These are phyloP conservation scores for Formicarius rufipectus DNA, from an alignment of 2,113 vertebrate species.

Conservation along the genomic window DNA sequence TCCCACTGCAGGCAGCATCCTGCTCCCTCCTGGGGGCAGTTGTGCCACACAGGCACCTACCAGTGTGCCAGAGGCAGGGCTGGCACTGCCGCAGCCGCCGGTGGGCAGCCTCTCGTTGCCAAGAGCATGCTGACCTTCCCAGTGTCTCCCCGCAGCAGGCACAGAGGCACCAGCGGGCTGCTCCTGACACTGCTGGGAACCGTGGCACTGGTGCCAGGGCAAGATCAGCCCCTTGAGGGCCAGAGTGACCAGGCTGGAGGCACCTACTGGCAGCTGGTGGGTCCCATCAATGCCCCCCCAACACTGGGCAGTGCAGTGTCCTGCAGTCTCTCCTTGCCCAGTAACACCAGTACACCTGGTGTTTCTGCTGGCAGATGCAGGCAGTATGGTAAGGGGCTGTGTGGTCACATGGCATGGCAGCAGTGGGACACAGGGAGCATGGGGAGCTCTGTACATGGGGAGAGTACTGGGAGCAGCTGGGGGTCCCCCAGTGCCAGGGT, in stretches of 20 bases:
- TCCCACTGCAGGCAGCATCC: background rate
- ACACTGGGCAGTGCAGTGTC: background rate
- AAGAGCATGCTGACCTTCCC: conserved; percentile 56
- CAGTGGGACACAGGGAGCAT: background rate
- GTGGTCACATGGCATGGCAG: background rate
- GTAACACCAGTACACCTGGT: background rate
- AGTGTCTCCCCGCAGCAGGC: background rate
- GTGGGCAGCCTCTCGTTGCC: background rate
- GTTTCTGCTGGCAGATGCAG: background rate
- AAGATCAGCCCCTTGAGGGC: background rate
- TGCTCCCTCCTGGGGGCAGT: background rate
- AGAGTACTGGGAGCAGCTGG: background rate
- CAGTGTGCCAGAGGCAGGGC: background rate
- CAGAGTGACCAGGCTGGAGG: background rate
- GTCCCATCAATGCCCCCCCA: background rate
- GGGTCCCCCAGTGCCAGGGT: background rate
- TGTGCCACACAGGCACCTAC: background rate
- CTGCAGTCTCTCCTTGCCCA: background rate
- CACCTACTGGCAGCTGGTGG: accelerated
- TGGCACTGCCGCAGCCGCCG: background rate
- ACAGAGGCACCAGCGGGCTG: background rate
- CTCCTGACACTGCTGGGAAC: accelerated
- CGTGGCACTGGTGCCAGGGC: accelerated
- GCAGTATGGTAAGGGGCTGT: accelerated
- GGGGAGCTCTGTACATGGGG: background rate